These are phyloP conservation scores for Drosophila nikananu DNA, from an alignment of 1,140 invertebrate genomes.

Conservation along the genomic window DNA sequence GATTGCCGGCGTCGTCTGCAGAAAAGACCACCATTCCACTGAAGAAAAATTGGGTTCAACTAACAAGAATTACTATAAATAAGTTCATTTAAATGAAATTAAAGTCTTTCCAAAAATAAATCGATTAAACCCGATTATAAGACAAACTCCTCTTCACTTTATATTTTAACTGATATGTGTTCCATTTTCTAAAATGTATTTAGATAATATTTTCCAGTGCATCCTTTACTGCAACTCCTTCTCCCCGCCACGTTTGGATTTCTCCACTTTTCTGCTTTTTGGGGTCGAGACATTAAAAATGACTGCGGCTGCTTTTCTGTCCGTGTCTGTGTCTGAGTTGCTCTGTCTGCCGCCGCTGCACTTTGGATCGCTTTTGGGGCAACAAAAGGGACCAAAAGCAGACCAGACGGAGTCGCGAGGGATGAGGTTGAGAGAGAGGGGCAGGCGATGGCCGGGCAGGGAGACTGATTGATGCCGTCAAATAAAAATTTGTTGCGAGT, in stretches of 20 bases:
- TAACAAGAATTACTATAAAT: background rate
- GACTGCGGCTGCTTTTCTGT: constrained; percentile 62
- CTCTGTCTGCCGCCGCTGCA: constrained; percentile 52
- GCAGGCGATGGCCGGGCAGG: constrained; percentile 9
- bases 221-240: constrained; percentile 9
- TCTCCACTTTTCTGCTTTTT: constrained; percentile 41
- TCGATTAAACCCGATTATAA: no score
- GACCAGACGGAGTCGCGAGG: constrained; percentile 32
- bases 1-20: constrained; percentile 71
- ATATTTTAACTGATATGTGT: background rate
- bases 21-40: constrained; percentile 33
- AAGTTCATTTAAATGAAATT: background rate
- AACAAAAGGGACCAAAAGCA: constrained; percentile 62
- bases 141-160: background rate
- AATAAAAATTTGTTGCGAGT: constrained; percentile 76
- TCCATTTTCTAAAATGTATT: background rate
- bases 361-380: constrained; percentile 75
- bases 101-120: background rate
- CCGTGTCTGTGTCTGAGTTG: constrained; percentile 35
- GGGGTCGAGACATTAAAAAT: constrained; percentile 76
- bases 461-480: constrained; percentile 80
- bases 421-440: background rate
- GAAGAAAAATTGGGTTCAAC: background rate
- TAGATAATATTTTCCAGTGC: constrained; percentile 11
- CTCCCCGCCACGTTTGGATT: constrained; percentile 11